Percentiles rank a stretch among this genome's conserved stretches.
Evolutionary conservation across 1,140 invertebrate species (phyloP).

Genomic region (Hyposmocoma kahamanoa): DNA sequence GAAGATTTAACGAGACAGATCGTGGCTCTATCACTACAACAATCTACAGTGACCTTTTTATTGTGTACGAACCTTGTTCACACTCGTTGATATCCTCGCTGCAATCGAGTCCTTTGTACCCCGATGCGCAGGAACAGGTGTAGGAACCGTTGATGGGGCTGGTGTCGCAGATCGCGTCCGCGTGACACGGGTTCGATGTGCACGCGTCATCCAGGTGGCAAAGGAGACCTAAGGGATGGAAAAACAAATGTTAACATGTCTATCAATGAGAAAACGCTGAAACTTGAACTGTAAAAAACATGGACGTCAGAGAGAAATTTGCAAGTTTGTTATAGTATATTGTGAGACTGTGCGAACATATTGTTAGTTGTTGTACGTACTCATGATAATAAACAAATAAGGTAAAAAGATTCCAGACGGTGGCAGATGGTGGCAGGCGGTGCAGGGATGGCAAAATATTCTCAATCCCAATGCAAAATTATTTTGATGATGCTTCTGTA

Average conservation of each 20-base stretch:
- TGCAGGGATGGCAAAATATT: no score
- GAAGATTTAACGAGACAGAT: no score
- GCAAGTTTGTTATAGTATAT: constrained; percentile 4
- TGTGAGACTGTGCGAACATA: no score
- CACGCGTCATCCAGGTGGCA: constrained; percentile 98
- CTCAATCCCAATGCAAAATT: no score
- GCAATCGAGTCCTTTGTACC: constrained; percentile 93
- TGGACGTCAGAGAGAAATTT: background rate
- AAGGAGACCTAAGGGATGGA: constrained; percentile 81
- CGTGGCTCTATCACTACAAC: no score
- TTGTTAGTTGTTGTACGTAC: no score
- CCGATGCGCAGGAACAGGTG: constrained; percentile 93
- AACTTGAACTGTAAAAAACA: no score
- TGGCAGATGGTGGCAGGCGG: no score
- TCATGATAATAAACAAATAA: no score
- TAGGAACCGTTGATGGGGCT: constrained; percentile 96
- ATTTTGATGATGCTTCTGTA: no score
- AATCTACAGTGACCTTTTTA: no score
- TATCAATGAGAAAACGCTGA: background rate
- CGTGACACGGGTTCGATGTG: constrained; percentile 96
- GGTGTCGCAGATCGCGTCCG: constrained; percentile 95
- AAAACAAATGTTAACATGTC: background rate
- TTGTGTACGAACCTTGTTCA: constrained; percentile 83
- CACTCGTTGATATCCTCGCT: constrained; percentile 97
- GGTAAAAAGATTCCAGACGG: no score